These are phyloP conservation scores for Pyralis farinalis DNA, from an alignment of 2,888 invertebrate species.

Conservation along the genomic window DNA sequence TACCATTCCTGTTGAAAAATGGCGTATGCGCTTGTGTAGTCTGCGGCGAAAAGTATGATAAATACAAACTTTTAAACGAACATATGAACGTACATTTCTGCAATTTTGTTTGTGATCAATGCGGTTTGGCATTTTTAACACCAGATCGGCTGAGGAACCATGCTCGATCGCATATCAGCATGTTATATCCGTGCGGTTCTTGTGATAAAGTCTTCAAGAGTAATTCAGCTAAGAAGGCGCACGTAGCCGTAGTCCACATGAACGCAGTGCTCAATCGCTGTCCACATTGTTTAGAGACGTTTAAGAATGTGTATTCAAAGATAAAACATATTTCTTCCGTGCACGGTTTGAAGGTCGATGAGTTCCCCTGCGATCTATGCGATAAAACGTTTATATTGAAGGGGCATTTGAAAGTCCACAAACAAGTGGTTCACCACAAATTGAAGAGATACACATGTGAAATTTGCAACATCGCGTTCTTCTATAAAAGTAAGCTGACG, in stretches of 20 bases:
- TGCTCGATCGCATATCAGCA: conserved; percentile 24
- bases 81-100: conserved; percentile 41
- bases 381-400: conserved; percentile 64
- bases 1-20: conserved; percentile 11
- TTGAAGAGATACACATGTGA: conserved; percentile 63
- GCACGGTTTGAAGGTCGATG: conserved; percentile 28
- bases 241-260: conserved; percentile 22
- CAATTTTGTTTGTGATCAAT: conserved; percentile 38
- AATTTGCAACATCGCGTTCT: conserved; percentile 76
- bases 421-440: conserved; percentile 12
- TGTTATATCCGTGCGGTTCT: conserved; percentile 16
- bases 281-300: conserved; percentile 30
- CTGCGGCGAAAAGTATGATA: conserved; percentile 4
- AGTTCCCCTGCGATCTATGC: conserved; percentile 70
- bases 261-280: conserved; percentile 32
- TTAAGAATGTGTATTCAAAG: conserved; percentile 14
- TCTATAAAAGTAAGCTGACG: conserved; percentile 76
- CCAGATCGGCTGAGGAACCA: conserved; percentile 31
- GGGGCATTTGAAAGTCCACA: conserved; percentile 41
- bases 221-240: conserved; percentile 1
- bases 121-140: conserved; percentile 36
- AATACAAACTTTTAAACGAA: conserved; percentile 17
- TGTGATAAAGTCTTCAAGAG: conserved; percentile 14
- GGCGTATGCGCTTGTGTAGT: conserved; percentile 6
- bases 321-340: no score